These are phyloP conservation scores for Coendou prehensilis DNA, from an alignment of 2,797 vertebrate species.

Conservation along the genomic window DNA sequence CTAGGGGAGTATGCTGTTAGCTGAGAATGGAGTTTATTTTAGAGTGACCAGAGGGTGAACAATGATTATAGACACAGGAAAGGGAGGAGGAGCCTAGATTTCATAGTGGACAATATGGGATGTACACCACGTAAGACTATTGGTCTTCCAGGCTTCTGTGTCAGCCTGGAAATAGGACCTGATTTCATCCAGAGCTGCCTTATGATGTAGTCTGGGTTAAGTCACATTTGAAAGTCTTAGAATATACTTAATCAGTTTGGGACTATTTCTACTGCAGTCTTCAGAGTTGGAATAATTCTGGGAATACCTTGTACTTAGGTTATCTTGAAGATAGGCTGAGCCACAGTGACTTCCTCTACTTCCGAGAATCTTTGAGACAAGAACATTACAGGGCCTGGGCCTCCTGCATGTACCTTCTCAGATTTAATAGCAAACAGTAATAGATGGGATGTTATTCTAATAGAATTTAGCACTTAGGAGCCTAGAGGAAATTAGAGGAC, in stretches of 20 bases:
- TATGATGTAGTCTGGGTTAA: conserved; percentile 26
- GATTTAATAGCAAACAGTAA: neutral
- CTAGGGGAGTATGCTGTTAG: conserved; percentile 11
- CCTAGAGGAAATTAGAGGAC: conserved; percentile 22
- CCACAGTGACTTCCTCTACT: neutral
- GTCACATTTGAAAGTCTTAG: conserved; percentile 42
- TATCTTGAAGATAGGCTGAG: conserved; percentile 42
- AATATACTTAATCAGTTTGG: conserved; percentile 21
- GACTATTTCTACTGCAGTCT: conserved; percentile 8
- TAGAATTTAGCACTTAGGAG: conserved; percentile 50
- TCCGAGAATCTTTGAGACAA: conserved; percentile 51
- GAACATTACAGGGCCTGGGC: neutral
- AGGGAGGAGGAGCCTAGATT: conserved; percentile 38
- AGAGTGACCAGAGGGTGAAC: conserved; percentile 1
- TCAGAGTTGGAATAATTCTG: conserved; percentile 54
- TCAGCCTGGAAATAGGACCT: conserved; percentile 29
- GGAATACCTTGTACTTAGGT: conserved; percentile 1
- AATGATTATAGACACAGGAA: conserved; percentile 35
- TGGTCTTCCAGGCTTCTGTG: neutral
- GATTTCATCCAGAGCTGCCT: neutral
- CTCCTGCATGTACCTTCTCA: neutral
- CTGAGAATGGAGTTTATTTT: conserved; percentile 47
- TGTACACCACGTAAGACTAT: neutral
- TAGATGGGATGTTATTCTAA: conserved; percentile 7
- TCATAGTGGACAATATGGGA: neutral